Evolutionary conservation across 2,888 invertebrate species (phyloP).

Genomic region (Philhelius pedissequus): DNA sequence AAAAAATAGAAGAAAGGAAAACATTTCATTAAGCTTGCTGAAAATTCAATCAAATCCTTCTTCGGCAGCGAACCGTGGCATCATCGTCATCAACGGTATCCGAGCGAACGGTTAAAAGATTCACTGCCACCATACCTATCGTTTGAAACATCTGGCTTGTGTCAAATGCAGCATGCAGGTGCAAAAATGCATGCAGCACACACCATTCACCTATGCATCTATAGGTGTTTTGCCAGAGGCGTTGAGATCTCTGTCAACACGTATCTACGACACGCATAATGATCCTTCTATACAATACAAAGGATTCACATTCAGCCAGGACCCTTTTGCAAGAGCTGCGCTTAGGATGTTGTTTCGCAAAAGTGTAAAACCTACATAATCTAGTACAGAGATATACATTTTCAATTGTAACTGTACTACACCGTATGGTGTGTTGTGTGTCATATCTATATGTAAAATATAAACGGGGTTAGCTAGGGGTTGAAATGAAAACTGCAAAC

Average conservation of each 20-base stretch:
- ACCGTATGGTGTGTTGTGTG: background rate
- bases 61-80: slow-evolving; percentile 26
- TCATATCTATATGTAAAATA: too few relatives aligned
- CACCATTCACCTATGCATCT: background rate
- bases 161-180: slow-evolving; percentile 40
- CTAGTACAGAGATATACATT: background rate
- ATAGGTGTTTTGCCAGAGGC: slow-evolving; percentile 27
- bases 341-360: slow-evolving; percentile 23
- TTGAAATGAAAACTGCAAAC: slow-evolving; percentile 28
- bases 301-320: slow-evolving; percentile 31
- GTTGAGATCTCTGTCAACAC: slow-evolving; percentile 51
- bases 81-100: background rate
- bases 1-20: background rate
- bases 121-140: background rate
- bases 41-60: slow-evolving; percentile 58
- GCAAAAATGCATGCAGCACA: slow-evolving; percentile 34
- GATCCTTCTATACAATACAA: slow-evolving; percentile 43
- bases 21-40: slow-evolving; percentile 31
- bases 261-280: slow-evolving; percentile 58
- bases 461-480: background rate
- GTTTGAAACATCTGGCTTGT: slow-evolving; percentile 46
- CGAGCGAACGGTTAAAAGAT: slow-evolving; percentile 40
- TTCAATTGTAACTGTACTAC: slow-evolving; percentile 22
- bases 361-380: slow-evolving; percentile 40
- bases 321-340: background rate